phyloP scores from a whole-genome alignment of 2,888 invertebrate genomes.

The Andrena dorsata region DNA sequence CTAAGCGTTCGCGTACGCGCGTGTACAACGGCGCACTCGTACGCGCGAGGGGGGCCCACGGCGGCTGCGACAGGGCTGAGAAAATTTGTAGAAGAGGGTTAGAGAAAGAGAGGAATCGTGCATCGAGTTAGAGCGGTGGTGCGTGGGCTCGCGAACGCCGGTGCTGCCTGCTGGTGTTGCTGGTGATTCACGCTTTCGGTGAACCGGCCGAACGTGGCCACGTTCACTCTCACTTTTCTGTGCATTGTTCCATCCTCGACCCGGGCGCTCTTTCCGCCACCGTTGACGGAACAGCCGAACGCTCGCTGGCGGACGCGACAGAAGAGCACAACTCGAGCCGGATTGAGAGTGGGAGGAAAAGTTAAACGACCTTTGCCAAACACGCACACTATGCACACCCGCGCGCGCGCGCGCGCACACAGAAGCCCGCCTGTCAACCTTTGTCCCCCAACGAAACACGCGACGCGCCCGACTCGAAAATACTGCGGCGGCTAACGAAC shows the following conservation, averaged over 20 bases:
- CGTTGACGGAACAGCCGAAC: background rate
- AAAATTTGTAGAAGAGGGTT: conserved; percentile 32
- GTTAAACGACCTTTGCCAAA: conserved; percentile 57
- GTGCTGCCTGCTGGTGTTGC: conserved; percentile 71
- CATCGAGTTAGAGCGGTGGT: conserved; percentile 57
- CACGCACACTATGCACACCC: conserved; percentile 39
- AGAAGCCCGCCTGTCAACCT: conserved; percentile 9
- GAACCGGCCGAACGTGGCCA: conserved; percentile 73
- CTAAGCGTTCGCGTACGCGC: conserved; percentile 34
- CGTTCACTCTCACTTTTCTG: conserved; percentile 77
- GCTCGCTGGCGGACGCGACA: background rate
- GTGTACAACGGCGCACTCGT: conserved; percentile 22
- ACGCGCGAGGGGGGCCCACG: background rate
- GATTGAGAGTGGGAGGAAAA: conserved; percentile 18
- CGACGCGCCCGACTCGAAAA: conserved; percentile 57
- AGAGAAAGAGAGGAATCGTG: conserved; percentile 54
- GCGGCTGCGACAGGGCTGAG: conserved; percentile 28
- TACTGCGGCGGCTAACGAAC: conserved; percentile 63
- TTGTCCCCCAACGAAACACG: conserved; percentile 24
- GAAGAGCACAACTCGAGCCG: conserved; percentile 12
- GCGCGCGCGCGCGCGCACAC: conserved; percentile 28
- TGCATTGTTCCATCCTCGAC: conserved; percentile 67
- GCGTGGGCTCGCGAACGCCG: conserved; percentile 72
- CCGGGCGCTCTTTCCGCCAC: background rate
- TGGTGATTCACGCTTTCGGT: conserved; percentile 78